phyloP scores from a whole-genome alignment of 2,113 vertebrate species.

The Centropristis striata region DNA sequence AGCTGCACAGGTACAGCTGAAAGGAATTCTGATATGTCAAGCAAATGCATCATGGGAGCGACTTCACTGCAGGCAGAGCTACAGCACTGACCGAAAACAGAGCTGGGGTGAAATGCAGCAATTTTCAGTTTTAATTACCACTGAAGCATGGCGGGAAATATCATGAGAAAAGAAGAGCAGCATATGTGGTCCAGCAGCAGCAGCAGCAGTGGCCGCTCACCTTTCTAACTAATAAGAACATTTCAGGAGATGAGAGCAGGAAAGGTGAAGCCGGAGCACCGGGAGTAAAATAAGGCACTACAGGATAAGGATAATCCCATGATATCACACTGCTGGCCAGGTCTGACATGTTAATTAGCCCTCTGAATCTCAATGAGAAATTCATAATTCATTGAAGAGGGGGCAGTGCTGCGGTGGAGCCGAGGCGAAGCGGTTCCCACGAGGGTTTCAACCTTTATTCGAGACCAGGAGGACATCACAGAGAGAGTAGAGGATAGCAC shows the following conservation, averaged over 20 bases:
- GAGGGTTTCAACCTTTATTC: constrained; percentile 54
- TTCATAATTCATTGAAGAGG: constrained; percentile 78
- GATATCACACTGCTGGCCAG: constrained; percentile 35
- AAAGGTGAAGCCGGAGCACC: constrained; percentile 53
- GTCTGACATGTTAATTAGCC: constrained; percentile 76
- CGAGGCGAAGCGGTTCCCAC: constrained; percentile 35
- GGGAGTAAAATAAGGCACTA: constrained; percentile 34
- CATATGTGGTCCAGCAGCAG: constrained; percentile 1
- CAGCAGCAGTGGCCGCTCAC: not conserved
- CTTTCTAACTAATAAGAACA: constrained; percentile 22
- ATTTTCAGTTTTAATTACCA: constrained; percentile 47
- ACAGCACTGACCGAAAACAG: not conserved
- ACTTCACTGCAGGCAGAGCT: constrained; percentile 28
- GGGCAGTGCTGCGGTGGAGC: constrained; percentile 40
- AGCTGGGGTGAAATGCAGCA: constrained; percentile 2
- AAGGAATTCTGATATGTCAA: constrained; percentile 53
- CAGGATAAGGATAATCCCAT: constrained; percentile 60
- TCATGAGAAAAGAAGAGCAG: not conserved
- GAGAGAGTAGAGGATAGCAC: constrained; percentile 25
- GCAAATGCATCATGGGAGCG: constrained; percentile 50
- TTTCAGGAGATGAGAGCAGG: constrained; percentile 22
- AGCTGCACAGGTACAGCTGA: constrained; percentile 60
- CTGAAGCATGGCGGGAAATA: constrained; percentile 19
- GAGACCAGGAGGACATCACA: constrained; percentile 62
- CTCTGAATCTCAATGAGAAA: constrained; percentile 77